Evolutionary conservation across 2,113 vertebrate species (phyloP).

Genomic region (Odontesthes bonariensis): DNA sequence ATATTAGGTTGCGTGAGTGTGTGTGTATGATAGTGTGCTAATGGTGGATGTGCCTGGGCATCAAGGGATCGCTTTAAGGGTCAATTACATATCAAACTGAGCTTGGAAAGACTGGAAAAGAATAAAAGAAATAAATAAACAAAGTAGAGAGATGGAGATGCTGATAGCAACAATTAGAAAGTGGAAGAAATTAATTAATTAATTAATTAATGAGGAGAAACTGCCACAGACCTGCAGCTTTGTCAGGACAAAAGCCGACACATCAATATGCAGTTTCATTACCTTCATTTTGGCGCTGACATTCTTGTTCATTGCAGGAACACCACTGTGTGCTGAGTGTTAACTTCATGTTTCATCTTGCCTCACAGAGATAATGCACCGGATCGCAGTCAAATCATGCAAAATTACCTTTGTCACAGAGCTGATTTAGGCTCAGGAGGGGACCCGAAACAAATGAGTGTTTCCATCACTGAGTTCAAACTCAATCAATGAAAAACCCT

Average conservation of each 20-base stretch:
- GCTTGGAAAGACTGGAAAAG: constrained; percentile 30
- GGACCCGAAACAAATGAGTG: constrained; percentile 29
- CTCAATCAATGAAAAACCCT: constrained; percentile 17
- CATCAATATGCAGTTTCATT: constrained; percentile 15
- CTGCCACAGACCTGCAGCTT: constrained; percentile 17
- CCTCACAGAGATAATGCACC: constrained; percentile 41
- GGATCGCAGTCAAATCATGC: constrained; percentile 52
- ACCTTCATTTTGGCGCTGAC: constrained; percentile 38
- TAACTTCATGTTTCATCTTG: constrained; percentile 60
- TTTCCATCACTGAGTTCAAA: constrained; percentile 20
- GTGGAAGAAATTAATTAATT: constrained; percentile 6
- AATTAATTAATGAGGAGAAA: neutral
- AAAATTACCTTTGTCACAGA: constrained; percentile 58
- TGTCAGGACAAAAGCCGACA: constrained; percentile 17
- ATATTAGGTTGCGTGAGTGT: constrained; percentile 76
- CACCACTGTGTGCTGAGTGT: constrained; percentile 49
- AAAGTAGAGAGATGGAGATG: constrained; percentile 11
- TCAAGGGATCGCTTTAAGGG: constrained; percentile 63
- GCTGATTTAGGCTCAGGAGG: constrained; percentile 55
- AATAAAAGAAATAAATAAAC: constrained; percentile 9
- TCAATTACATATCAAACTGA: constrained; percentile 64
- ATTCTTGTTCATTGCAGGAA: constrained; percentile 37
- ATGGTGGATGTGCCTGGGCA: constrained; percentile 39
- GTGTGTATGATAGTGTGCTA: constrained; percentile 32
- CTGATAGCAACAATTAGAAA: constrained; percentile 1